Percentiles rank a stretch among this genome's conserved stretches.
These are phyloP conservation scores for Pseudomyrmex dendroicus DNA, from an alignment of 1,140 invertebrate genomes.

Conservation along the genomic window DNA sequence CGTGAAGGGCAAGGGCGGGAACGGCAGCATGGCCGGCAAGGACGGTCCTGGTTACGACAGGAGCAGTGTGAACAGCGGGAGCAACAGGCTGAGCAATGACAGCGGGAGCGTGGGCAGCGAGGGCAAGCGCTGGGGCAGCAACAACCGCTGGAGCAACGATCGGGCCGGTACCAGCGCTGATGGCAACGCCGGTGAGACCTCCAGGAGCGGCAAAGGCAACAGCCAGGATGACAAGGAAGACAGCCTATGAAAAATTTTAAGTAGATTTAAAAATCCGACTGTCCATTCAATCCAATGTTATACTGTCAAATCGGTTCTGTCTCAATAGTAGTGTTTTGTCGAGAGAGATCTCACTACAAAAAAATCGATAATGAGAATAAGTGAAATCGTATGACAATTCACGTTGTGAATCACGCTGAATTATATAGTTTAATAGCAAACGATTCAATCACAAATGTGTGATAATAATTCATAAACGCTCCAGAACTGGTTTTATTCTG, in stretches of 20 bases:
- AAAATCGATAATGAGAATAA: not conserved
- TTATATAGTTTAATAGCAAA: not conserved
- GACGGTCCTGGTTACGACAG: conserved; percentile 83
- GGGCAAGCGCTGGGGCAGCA: conserved; percentile 72
- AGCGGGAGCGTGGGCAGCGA: conserved; percentile 71
- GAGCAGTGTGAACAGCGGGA: conserved; percentile 74
- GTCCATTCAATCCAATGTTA: not conserved
- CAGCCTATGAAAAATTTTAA: conserved; percentile 70
- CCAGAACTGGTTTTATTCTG: not conserved
- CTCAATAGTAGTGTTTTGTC: not conserved
- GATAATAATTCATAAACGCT: not conserved
- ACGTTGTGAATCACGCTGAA: not conserved
- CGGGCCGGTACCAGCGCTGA: conserved; percentile 77
- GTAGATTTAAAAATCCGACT: not conserved
- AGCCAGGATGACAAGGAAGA: conserved; percentile 81
- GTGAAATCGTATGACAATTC: not conserved
- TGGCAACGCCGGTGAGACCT: conserved; percentile 78
- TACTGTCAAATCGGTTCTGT: not conserved
- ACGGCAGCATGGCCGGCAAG: conserved; percentile 81
- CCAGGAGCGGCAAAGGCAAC: conserved; percentile 81
- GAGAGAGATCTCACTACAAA: not conserved
- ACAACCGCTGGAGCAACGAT: conserved; percentile 79
- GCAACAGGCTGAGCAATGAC: conserved; percentile 75
- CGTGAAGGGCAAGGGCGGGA: conserved; percentile 72
- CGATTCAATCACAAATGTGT: not conserved